Base-by-base conservation (phyloP, 2,113 vertebrate genomes). In the Oryzias melastigma region DNA sequence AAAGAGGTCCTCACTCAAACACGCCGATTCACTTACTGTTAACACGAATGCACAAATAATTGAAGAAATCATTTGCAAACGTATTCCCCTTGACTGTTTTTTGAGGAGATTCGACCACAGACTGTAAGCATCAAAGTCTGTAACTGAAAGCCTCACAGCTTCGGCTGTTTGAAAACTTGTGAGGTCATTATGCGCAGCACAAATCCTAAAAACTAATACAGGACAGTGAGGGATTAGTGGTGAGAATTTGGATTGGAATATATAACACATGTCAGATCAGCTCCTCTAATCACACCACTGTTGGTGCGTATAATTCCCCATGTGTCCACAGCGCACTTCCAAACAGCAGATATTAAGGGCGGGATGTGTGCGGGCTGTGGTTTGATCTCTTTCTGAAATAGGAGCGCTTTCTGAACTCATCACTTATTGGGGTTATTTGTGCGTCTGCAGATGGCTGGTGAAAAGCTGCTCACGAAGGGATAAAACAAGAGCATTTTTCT, bases 231-330 rank as follows among this genome's bases (percentile, higher is more conserved):
- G 53, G 70, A 69, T 85, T 80, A 74, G 63, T 25, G 29, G 42
- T 46, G 56, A 53, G 58, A 65, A 65, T 73, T 71, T 72, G 64
- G 52, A 48, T 44, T 5, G 18, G 43, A 62, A 48, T 61, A 56
- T 62, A 40, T 48, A 40, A 53, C 49, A 50, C 69, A 58, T 70
- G 29, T 78, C 27, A 5, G 41, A 51, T 57, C 1, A 5, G 48
- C 52, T 60, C 22, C 48, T 84, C 57, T 65, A 79, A 73, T 77
- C 75, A 86, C 19, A 52, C 65, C 22, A 19, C 52, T 54, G 61
- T 51, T 8, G 0, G 52, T 17, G 53, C 49, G 20, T 57, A 54
- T 45, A 65, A 59, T 64, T 69, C 67, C 49, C 68, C 69, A 56
- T 81, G 45, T 61, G 61, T 68, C 58, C 51, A 40, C 29, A 18